Conservation (phyloP, 2,113 vertebrate genomes). For the Carassius gibelio region DNA sequence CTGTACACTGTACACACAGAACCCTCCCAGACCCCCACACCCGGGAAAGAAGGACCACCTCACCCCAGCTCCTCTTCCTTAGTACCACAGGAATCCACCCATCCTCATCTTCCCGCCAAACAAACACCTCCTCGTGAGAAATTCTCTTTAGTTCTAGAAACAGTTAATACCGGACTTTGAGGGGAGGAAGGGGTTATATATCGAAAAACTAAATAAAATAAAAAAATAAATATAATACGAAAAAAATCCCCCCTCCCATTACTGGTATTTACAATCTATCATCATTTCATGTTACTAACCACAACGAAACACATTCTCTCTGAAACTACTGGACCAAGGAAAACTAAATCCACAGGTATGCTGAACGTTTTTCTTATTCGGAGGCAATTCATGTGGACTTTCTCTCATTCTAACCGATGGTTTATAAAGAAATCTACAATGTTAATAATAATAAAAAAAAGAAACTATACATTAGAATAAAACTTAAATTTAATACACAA, state of each 20-base stretch:
- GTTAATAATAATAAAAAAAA: conserved; percentile 64
- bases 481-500: conserved; percentile 83
- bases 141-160: conserved; percentile 50
- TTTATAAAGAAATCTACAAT: conserved; percentile 77
- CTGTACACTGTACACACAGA: conserved; percentile 75
- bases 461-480: conserved; percentile 82
- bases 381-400: conserved; percentile 62
- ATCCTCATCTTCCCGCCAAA: conserved; percentile 26
- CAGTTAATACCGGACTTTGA: conserved; percentile 64
- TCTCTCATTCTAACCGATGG: conserved; percentile 69
- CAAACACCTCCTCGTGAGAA: conserved; percentile 21
- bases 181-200: conserved; percentile 47
- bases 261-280: conserved; percentile 78
- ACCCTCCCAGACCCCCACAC: conserved; percentile 51
- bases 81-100: conserved; percentile 45
- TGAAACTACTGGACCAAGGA: conserved; percentile 74
- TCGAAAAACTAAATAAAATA: conserved; percentile 41
- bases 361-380: conserved; percentile 42
- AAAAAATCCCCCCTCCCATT: conserved; percentile 61
- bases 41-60: conserved; percentile 41
- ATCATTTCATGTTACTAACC: conserved; percentile 65
- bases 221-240: conserved; percentile 75
- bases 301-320: conserved; percentile 41
- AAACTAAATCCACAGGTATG: conserved; percentile 27
- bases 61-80: conserved; percentile 27